phyloP scores from a whole-genome alignment of 2,113 vertebrate species.

The Pterocles burchelli region DNA sequence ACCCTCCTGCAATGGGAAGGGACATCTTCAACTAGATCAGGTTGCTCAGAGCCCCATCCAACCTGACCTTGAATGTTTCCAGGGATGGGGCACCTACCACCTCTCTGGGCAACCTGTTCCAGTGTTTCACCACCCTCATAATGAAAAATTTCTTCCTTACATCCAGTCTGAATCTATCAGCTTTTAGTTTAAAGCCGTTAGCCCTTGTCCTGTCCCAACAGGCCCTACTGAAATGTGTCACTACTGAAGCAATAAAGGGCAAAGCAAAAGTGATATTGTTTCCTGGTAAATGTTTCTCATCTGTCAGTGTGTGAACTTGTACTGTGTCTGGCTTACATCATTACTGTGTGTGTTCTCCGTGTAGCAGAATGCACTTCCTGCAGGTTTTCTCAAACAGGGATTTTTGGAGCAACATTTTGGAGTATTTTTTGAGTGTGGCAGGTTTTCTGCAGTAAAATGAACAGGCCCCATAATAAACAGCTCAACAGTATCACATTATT shows the following conservation, averaged over 20 bases:
- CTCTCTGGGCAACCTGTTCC: background rate
- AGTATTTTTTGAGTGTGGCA: background rate
- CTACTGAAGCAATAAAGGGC: background rate
- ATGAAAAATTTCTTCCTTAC: background rate
- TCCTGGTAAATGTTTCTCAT: background rate
- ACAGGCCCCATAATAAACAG: background rate
- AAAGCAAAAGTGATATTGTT: background rate
- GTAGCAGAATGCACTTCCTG: background rate
- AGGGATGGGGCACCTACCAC: background rate
- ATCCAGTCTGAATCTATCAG: background rate
- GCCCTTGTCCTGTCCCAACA: fast-evolving
- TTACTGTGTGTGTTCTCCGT: background rate
- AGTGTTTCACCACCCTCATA: background rate
- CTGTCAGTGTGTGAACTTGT: background rate
- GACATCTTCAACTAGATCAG: background rate
- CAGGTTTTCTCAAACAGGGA: background rate
- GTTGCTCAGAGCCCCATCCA: background rate
- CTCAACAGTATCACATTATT: background rate
- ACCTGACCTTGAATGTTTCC: background rate
- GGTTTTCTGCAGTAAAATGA: background rate
- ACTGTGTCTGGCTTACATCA: background rate
- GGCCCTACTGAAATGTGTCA: background rate
- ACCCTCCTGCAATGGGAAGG: too few species aligned
- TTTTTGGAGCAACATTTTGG: background rate
- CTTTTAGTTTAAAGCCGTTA: background rate